Base-by-base conservation (phyloP, 2,888 invertebrate species). In the Nudaria mundana region DNA sequence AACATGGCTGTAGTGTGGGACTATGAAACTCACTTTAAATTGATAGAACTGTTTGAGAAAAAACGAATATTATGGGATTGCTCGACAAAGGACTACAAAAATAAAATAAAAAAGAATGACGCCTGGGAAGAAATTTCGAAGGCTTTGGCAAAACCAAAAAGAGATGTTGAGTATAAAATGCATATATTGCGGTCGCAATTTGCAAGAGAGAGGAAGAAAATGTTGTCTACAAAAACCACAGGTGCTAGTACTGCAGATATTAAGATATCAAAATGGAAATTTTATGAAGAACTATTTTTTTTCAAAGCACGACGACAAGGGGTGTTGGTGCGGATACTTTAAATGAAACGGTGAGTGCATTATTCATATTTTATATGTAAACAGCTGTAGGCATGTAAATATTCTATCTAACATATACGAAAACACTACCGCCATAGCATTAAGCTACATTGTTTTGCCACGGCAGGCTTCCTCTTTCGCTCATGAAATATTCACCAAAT, bases 41-140 rank as follows among this genome's bases (percentile, higher is more conserved):
- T 25, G 2, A 25, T 25, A 3, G 10, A 25, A 5, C 25, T 25
- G 3, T 25, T 11, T 11, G 3, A 25, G 5, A 25, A 11, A 3
- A 1, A 11, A 3, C 11, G 5, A 2, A 3, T 1, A 3, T 11
- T 25, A 11, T 25, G 25, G 10, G 25, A 25, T 11, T 11, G 11
- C 1, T 11, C 11, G 4, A n/a, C 10, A 3, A 10, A 11, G 10
- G 11, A 25, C 2, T 25, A 52, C 44, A 3, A 34, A 48, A 54
- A 48, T 40, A 54, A 56, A 53, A 44, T 43, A 45, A 56, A 56
- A 32, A 52, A 52, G 45, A 48, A 44, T 47, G 44, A 49, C 11
- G 48, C 56, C 23, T 56, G 50, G 50, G 52, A 49, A 29, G 37
- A 8, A 37, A 45, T 55, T 24, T 47, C 36, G 4, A 18, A 18